phyloP scores from a whole-genome alignment of 1,140 invertebrate genomes.

The Diuraphis noxia region DNA sequence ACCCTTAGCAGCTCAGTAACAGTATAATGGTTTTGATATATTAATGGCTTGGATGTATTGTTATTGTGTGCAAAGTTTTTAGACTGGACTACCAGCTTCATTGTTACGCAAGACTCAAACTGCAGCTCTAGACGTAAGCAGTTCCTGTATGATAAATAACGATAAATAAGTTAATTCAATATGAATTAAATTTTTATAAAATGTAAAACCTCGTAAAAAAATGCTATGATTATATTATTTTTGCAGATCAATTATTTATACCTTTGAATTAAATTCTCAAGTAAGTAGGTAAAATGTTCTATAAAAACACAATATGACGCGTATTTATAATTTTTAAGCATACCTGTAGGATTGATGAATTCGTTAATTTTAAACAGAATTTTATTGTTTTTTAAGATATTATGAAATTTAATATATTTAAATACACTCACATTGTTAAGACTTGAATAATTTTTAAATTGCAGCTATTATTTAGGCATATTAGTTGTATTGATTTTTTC shows the following conservation, averaged over 20 bases:
- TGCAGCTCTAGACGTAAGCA: not conserved
- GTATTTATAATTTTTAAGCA: not conserved
- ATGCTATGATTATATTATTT: too few species aligned
- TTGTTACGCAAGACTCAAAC: conserved; percentile 8
- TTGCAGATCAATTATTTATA: not conserved
- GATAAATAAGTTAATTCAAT: not conserved
- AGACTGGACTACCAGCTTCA: not conserved
- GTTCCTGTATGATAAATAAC: not conserved
- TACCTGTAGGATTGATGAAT: not conserved
- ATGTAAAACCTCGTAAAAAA: not conserved
- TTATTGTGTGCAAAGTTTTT: conserved; percentile 38
- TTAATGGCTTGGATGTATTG: conserved; percentile 29
- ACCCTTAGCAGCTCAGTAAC: not conserved
- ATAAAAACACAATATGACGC: not conserved
- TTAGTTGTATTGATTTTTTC: not conserved
- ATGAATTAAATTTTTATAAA: not conserved
- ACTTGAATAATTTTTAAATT: not conserved
- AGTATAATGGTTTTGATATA: conserved; percentile 38
- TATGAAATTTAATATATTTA: not conserved
- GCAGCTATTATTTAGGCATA: not conserved
- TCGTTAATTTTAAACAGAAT: not conserved
- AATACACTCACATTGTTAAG: too few species aligned
- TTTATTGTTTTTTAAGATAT: not conserved
- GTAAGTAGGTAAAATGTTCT: not conserved
- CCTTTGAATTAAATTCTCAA: not conserved